A percentile compares a stretch with the other conserved stretches of the same genome.
Evolutionary conservation across 2,797 vertebrate genomes (phyloP).

Genomic region (Chrosomus eos): DNA sequence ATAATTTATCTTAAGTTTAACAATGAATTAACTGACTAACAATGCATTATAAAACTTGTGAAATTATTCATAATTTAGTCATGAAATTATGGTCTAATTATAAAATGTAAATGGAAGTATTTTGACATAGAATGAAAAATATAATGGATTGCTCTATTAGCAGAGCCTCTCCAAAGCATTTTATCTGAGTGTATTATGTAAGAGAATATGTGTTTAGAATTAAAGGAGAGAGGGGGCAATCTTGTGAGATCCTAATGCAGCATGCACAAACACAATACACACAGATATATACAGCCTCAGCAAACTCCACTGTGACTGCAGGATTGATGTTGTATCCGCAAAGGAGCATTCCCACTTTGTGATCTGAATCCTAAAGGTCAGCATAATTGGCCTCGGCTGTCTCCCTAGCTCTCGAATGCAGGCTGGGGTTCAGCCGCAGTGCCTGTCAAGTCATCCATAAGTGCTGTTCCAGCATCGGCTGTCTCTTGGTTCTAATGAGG

Average conservation of each 20-base stretch:
- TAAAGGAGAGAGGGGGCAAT: conserved; percentile 34
- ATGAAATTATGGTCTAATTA: conserved; percentile 51
- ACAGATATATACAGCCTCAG: neutral
- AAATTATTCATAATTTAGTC: neutral
- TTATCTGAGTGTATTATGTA: conserved; percentile 62
- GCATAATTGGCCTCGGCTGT: conserved; percentile 16
- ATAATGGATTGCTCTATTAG: conserved; percentile 42
- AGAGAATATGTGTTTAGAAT: conserved; percentile 57
- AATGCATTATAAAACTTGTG: neutral
- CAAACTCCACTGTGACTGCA: neutral
- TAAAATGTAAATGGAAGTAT: conserved; percentile 45
- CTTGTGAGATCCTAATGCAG: neutral
- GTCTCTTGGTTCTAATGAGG: conserved; percentile 23
- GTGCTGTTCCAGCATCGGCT: conserved; percentile 14
- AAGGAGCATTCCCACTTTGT: neutral
- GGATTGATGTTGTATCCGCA: neutral
- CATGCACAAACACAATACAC: conserved; percentile 4
- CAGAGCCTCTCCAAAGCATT: conserved; percentile 22
- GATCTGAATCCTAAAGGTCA: conserved; percentile 41
- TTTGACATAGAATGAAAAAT: conserved; percentile 41
- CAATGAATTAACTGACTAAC: neutral
- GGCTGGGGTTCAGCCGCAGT: conserved; percentile 8
- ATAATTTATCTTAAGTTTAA: neutral
- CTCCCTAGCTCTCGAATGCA: conserved; percentile 6
- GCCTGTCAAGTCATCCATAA: conserved; percentile 16